Evolutionary conservation across 2,797 vertebrate species (phyloP), one percentile per base, ranked within the genome.

Genomic region (Chromobotia macracanthus): DNA sequence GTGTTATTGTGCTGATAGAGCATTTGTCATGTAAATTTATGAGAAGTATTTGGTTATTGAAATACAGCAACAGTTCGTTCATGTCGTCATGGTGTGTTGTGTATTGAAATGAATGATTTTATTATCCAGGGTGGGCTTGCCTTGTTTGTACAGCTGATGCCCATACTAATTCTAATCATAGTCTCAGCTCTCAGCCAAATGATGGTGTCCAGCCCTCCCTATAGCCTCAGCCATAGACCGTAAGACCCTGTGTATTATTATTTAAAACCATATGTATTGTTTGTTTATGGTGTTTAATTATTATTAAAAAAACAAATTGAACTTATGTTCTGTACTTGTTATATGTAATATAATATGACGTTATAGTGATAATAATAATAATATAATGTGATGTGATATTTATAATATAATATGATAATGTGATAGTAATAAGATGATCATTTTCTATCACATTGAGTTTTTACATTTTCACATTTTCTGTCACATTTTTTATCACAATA

Each of bases 131-230:
- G 98, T 69, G 97, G 97, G 84, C 94, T 99, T 81, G 97, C 97
- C 69, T 91, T 99, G 64, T 97, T 99, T 82, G 96, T 99, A 82
- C 98, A 99, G 89, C 91, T 99, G 93, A 96, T 99, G 96, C 98
- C 98, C 82, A 97, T 99, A 87, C 90, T 99, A 88, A 96, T 99
- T 89, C 95, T 99, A 87, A 97, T 99, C 88, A 94, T 99, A 4
- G 96, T 99, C 79, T 99, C 98, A 23, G 96, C 96, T 38, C 95
- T 99, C 84, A 99, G 97, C 87, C 98, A 99, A 90, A 93, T 99
- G 91, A 99, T 99, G 96, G 97, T 99, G 80, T 97, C 97, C 83
- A 97, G 95, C 83, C 97, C 98, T 50, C 97, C 98, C 18, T 99
- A 99, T 92, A 99, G 97, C 89, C 93, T 99, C 93, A 98, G 96